A percentile compares a stretch with the other conserved stretches of the same genome.
phyloP scores from a whole-genome alignment of 2,113 vertebrate genomes.

The Siphamia tubifer region DNA sequence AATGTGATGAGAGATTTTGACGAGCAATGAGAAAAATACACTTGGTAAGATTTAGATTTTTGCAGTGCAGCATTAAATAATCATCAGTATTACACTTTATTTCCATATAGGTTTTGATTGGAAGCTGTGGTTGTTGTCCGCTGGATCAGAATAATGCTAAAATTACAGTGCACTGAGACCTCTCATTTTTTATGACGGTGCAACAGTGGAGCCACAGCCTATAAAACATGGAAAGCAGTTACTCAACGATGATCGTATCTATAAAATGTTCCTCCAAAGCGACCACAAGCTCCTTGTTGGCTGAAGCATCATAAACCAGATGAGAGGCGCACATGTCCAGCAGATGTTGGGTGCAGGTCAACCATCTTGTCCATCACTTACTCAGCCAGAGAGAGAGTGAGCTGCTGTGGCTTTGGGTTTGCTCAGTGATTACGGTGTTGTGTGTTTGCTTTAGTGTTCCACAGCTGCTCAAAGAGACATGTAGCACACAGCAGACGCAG shows the following conservation, averaged over 20 bases:
- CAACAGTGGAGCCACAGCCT: not conserved
- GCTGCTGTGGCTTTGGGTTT: not conserved
- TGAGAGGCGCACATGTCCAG: slow-evolving; percentile 21
- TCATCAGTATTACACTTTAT: too few relatives aligned
- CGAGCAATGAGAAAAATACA: too few relatives aligned
- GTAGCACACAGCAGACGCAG: not conserved
- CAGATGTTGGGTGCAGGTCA: slow-evolving; percentile 54
- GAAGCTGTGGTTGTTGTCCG: too few relatives aligned
- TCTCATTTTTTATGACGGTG: too few relatives aligned
- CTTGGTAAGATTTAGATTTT: too few relatives aligned
- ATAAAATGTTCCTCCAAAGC: not conserved
- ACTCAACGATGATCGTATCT: not conserved
- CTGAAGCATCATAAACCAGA: slow-evolving; percentile 3
- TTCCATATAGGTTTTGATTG: too few relatives aligned
- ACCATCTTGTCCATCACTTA: not conserved
- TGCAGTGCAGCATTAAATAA: too few relatives aligned
- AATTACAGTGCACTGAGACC: too few relatives aligned
- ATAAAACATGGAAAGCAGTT: not conserved
- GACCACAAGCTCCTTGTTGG: not conserved
- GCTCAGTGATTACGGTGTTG: not conserved
- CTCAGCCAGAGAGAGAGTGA: not conserved
- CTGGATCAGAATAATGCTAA: too few relatives aligned
- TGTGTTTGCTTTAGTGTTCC: slow-evolving; percentile 19
- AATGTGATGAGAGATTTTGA: too few relatives aligned
- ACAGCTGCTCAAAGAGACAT: slow-evolving; percentile 16